Base-by-base conservation (phyloP, 2,888 invertebrate species). In the Ormyrus rosae region DNA sequence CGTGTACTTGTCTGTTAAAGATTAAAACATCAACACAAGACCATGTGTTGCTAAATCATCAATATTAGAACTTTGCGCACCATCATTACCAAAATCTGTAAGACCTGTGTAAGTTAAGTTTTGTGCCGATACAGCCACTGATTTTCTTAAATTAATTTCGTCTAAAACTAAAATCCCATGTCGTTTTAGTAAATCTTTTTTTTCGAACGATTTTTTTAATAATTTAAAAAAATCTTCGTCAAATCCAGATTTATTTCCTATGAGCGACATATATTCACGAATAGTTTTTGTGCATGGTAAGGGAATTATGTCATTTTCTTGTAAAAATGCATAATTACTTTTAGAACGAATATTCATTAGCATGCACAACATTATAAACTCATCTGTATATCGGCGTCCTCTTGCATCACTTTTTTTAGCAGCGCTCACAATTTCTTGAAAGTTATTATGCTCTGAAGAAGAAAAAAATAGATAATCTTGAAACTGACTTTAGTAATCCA, bases 61-160 rank as follows among this genome's bases (percentile, higher is more conserved):
- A n/a, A n/a, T n/a, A n/a, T n/a, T n/a, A n/a, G n/a, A n/a, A 53
- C 53, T 9, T 53, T 83, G 58, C n/a, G 13, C 5, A 2, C 80
- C 81, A 53, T 81, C 82, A 5, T 84, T 71, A 0, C 84, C 84
- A 48, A 84, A 82, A 69, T 84, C 84, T 6, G 79, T 76, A 8
- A 85, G 76, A 1, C 84, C 85, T 61, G 64, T 45, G 48, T 83
- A 85, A 0, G 81, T 80, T 1, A 84, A 51, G 63, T 83, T 81
- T 72, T 60, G 67, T 8, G 82, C 69, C 9, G 73, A 79, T 6
- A 84, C 82, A 56, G 71, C 68, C 0, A 83, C 63, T 8, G 81
- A 80, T 70, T 83, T 82, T 34, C 83, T 70, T 10, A 83, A 53
- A 55, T 80, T 78, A 6, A 84, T 84, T 72, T 83, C 84, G 64